Percentiles rank a stretch among this genome's conserved stretches.
Evolutionary conservation across 1,140 invertebrate genomes (phyloP).

Genomic region (Hestina assimilis): DNA sequence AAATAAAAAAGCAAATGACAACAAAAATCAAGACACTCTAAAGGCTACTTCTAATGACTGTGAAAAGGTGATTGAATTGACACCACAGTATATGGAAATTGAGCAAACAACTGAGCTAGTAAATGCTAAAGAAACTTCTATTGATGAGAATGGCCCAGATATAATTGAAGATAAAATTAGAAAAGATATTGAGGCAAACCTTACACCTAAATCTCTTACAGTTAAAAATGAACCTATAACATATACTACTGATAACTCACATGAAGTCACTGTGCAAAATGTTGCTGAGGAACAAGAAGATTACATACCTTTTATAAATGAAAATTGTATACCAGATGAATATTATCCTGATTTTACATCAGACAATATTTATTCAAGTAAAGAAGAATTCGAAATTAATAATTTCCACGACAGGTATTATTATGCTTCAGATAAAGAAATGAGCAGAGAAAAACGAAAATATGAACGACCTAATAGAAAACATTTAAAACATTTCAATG

Average conservation of each 20-base stretch:
- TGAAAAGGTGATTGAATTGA: conserved; percentile 15
- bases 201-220: not conserved
- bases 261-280: not conserved
- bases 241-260: not conserved
- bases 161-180: not conserved
- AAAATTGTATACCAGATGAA: conserved; percentile 40
- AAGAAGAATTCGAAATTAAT: conserved; percentile 38
- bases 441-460: conserved; percentile 17
- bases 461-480: not conserved
- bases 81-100: conserved; percentile 6
- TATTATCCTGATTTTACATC: conserved; percentile 58
- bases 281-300: conserved; percentile 15
- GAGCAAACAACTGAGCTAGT: conserved; percentile 6
- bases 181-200: not conserved
- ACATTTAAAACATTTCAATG: not conserved
- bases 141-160: not conserved
- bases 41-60: conserved; percentile 4
- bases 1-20: conserved; percentile 13
- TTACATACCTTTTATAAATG: conserved; percentile 23
- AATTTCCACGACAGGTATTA: conserved; percentile 46
- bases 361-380: conserved; percentile 41
- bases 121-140: not conserved
- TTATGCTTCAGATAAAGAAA: conserved; percentile 24
- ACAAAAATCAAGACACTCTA: conserved; percentile 8
- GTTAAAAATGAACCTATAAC: not conserved